Percentiles rank a stretch among this genome's conserved stretches.
phyloP scores from a whole-genome alignment of 2,113 vertebrate genomes.

The Litocranius walleri region DNA sequence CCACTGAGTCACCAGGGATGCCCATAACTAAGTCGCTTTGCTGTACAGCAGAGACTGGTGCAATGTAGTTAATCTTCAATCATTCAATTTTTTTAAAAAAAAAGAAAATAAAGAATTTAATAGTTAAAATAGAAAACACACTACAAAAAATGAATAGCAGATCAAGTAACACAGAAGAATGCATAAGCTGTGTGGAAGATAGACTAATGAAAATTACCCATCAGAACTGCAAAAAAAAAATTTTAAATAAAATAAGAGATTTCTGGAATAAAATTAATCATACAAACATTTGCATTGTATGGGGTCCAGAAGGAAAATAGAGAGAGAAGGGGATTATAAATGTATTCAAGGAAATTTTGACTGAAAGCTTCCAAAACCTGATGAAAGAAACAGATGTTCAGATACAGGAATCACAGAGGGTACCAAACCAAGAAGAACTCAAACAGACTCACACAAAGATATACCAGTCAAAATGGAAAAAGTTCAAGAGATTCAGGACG shows the following conservation, averaged over 20 bases:
- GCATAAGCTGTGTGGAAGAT: neutral
- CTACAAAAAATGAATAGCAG: neutral
- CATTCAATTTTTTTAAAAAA: neutral
- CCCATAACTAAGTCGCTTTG: neutral
- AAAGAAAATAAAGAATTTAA: neutral
- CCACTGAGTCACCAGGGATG: neutral
- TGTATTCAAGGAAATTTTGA: neutral
- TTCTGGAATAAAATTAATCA: neutral
- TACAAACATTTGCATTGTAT: neutral
- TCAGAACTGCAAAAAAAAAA: neutral
- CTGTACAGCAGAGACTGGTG: neutral
- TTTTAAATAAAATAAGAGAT: neutral
- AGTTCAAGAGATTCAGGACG: neutral
- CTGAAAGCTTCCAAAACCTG: neutral
- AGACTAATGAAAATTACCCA: neutral
- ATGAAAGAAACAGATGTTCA: neutral
- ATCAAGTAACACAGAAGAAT: neutral
- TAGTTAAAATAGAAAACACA: neutral
- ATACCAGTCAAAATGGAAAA: neutral
- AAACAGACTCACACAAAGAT: neutral
- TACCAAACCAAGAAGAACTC: neutral
- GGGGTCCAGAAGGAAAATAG: neutral
- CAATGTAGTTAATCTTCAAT: neutral
- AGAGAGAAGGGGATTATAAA: neutral
- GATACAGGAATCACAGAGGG: neutral